A percentile compares a stretch with the other conserved stretches of the same genome.
These are phyloP conservation scores for Malacoraja senta DNA, from an alignment of 2,797 vertebrate species.

Conservation along the genomic window DNA sequence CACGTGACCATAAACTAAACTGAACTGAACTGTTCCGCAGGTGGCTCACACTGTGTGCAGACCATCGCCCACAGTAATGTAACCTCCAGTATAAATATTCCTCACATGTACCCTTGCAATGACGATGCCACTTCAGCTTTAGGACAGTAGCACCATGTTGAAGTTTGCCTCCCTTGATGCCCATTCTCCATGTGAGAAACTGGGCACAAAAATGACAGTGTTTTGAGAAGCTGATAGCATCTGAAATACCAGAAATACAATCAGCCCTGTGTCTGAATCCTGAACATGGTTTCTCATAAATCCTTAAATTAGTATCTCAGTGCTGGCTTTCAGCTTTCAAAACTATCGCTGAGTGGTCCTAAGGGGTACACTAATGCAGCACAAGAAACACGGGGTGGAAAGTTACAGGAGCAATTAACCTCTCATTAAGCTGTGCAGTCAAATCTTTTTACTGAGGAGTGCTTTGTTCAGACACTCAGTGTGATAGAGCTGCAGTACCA, in stretches of 20 bases:
- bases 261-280: not conserved
- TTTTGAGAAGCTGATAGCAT: not conserved
- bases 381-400: not conserved
- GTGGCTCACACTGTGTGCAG: too few relatives aligned
- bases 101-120: too few relatives aligned
- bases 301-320: not conserved
- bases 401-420: constrained; percentile 19
- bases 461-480: not conserved
- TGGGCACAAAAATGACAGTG: not conserved
- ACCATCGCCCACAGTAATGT: too few relatives aligned
- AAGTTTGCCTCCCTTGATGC: too few relatives aligned
- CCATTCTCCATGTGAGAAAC: not conserved
- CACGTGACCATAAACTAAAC: too few relatives aligned
- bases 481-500: not conserved
- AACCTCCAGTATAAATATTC: too few relatives aligned
- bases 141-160: too few relatives aligned
- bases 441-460: not conserved
- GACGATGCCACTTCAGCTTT: too few relatives aligned
- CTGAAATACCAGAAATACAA: not conserved
- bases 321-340: not conserved
- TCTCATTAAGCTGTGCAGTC: not conserved
- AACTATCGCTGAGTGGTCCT: not conserved
- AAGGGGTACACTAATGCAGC: not conserved
- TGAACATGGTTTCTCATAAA: constrained; percentile 7
- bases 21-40: too few relatives aligned